phyloP scores from a whole-genome alignment of 2,797 vertebrate species.

The Orestias chungarensis region DNA sequence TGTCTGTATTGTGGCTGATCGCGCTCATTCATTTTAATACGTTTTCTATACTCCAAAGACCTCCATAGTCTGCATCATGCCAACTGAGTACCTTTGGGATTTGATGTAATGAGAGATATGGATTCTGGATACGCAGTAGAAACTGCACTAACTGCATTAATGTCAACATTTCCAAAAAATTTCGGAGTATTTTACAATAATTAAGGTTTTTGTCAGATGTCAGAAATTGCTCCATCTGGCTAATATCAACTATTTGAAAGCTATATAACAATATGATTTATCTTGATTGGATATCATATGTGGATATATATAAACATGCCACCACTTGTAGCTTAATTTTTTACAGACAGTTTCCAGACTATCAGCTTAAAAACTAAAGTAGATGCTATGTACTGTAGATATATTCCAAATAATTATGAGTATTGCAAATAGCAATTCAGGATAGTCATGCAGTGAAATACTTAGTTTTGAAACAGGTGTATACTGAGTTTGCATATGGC shows the following conservation, averaged over 20 bases:
- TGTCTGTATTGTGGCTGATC: not conserved
- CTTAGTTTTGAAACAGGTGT: not conserved
- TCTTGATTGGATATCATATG: not conserved
- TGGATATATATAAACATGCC: not conserved
- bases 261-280: not conserved
- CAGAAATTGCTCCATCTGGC: not conserved
- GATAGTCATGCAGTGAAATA: not conserved
- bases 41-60: not conserved
- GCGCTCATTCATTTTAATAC: not conserved
- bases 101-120: not conserved
- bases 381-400: not conserved
- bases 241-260: not conserved
- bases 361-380: not conserved
- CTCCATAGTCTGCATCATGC: not conserved
- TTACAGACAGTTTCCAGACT: not conserved
- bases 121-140: too few relatives aligned
- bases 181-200: not conserved
- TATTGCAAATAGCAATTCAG: too few relatives aligned
- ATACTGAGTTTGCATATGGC: not conserved
- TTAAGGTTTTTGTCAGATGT: not conserved
- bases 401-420: not conserved
- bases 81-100: not conserved
- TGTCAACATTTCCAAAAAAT: not conserved
- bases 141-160: not conserved
- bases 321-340: not conserved